Evolutionary conservation across 2,797 vertebrate species (phyloP).

Genomic region (Sebastes kiyomatsui): DNA sequence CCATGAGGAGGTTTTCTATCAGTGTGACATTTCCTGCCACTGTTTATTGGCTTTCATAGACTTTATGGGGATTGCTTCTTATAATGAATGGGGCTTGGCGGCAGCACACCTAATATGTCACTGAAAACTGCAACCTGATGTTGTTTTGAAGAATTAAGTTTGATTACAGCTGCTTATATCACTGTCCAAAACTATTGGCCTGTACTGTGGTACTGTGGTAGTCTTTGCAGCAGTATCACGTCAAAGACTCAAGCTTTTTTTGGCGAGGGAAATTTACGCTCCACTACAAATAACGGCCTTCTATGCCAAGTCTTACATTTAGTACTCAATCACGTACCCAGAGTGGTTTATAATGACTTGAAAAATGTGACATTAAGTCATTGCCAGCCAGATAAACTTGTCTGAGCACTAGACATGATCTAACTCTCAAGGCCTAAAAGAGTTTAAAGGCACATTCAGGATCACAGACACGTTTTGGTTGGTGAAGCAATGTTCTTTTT

Average conservation of each 20-base stretch:
- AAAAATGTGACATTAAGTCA: constrained; percentile 45
- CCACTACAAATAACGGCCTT: constrained; percentile 22
- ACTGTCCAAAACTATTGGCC: constrained; percentile 10
- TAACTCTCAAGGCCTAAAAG: constrained; percentile 10
- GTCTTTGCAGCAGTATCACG: neutral
- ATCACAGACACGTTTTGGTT: neutral
- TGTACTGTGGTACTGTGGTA: neutral
- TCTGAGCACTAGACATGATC: constrained; percentile 20
- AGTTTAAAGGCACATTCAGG: constrained; percentile 19
- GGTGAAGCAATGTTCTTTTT: constrained; percentile 17
- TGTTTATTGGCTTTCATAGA: constrained; percentile 42
- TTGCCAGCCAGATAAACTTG: constrained; percentile 35
- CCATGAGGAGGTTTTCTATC: constrained; percentile 25
- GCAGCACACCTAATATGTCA: constrained; percentile 8
- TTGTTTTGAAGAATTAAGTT: constrained; percentile 20
- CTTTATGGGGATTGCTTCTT: constrained; percentile 29
- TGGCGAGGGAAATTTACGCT: constrained; percentile 29
- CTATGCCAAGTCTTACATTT: constrained; percentile 20
- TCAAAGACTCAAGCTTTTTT: constrained; percentile 16
- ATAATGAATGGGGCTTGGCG: constrained; percentile 27
- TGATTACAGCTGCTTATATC: constrained; percentile 11
- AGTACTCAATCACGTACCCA: constrained; percentile 20
- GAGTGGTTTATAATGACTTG: constrained; percentile 37
- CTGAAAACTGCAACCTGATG: constrained; percentile 17
- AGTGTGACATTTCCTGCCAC: constrained; percentile 32